A percentile compares a stretch with the other conserved stretches of the same genome.
Conservation (phyloP, 2,797 vertebrate species). For the Novumbra hubbsi region DNA sequence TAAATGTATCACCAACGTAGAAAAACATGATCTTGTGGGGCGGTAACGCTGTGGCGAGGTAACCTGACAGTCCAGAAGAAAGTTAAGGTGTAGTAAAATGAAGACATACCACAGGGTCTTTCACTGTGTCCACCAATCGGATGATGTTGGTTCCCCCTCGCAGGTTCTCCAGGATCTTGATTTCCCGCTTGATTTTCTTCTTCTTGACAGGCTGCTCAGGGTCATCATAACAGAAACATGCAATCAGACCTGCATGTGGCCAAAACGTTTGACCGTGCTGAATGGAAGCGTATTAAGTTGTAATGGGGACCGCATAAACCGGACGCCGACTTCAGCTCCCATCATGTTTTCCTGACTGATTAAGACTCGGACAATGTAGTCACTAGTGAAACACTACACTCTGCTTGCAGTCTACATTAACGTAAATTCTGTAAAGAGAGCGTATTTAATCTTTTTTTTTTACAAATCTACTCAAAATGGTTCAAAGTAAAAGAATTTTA, state of each 20-base stretch:
- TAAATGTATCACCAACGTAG: neutral
- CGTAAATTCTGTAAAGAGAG: no score
- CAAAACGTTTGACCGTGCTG: neutral
- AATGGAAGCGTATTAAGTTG: neutral
- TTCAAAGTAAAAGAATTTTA: no score
- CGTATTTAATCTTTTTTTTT: no score
- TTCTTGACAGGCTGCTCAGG: slow-evolving; percentile 92
- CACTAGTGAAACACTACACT: no score
- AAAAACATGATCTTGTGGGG: neutral
- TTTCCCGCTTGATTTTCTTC: slow-evolving; percentile 99
- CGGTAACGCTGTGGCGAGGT: neutral
- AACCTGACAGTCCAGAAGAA: neutral
- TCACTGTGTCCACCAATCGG: slow-evolving; percentile 96
- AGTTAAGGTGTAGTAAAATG: no score
- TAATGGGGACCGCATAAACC: neutral
- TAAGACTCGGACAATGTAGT: neutral
- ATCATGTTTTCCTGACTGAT: neutral
- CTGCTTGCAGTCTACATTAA: no score
- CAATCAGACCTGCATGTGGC: neutral
- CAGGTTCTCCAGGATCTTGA: slow-evolving; percentile 98
- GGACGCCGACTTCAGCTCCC: neutral
- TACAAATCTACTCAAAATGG: no score
- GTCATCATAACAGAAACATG: neutral
- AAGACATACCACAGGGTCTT: slow-evolving; percentile 92
- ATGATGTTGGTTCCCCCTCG: slow-evolving; percentile 98